Conservation (phyloP, 2,113 vertebrate species). For the Numida meleagris region DNA sequence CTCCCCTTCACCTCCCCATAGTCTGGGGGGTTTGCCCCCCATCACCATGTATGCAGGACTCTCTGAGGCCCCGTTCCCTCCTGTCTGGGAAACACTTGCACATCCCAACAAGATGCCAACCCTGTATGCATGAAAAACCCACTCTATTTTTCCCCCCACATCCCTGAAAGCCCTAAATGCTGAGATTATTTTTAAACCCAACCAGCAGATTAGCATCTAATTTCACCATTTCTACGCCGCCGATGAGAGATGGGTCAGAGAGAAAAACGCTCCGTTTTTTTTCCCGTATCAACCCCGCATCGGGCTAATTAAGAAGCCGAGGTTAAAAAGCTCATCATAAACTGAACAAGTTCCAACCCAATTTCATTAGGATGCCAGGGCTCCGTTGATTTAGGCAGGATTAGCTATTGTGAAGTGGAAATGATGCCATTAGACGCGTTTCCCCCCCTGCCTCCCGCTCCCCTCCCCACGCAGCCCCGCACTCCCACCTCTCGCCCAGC, state of each 20-base stretch:
- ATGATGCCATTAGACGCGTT: not conserved
- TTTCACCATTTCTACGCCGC: not conserved
- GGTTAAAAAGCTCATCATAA: slow-evolving; percentile 71
- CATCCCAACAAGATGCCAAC: not conserved
- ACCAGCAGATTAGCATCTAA: slow-evolving; percentile 37
- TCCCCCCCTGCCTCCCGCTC: slow-evolving; percentile 13
- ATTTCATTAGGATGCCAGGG: slow-evolving; percentile 35
- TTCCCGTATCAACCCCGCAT: not conserved
- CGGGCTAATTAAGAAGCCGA: slow-evolving; percentile 61
- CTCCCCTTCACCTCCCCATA: not conserved
- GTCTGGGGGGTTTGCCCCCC: not conserved
- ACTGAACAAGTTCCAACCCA: slow-evolving; percentile 57
- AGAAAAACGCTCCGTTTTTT: not conserved
- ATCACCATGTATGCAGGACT: not conserved
- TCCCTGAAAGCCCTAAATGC: not conserved
- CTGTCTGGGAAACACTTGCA: not conserved
- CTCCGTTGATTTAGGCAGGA: slow-evolving; percentile 46
- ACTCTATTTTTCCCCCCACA: not conserved
- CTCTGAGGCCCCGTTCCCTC: not conserved
- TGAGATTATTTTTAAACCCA: slow-evolving; percentile 52
- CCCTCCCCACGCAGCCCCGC: not conserved
- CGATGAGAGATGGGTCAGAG: not conserved
- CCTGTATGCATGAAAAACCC: not conserved
- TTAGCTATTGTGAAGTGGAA: slow-evolving; percentile 65
- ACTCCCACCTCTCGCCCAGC: not conserved